These are phyloP conservation scores for Aphidius gifuensis DNA, from an alignment of 1,140 invertebrate species.

Conservation along the genomic window DNA sequence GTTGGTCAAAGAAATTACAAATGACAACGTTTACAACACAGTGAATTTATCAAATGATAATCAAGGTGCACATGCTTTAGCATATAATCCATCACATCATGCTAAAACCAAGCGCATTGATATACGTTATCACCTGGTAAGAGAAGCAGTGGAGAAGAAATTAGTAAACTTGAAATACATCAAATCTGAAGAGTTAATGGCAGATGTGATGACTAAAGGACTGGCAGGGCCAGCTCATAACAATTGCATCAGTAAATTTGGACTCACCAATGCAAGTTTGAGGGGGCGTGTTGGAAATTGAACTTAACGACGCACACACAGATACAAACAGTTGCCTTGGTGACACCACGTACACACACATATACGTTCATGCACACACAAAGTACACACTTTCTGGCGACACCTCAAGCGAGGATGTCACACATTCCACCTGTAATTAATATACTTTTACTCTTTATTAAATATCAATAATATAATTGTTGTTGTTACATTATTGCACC, in stretches of 20 bases:
- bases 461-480: too few species aligned
- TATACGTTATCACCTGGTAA: conserved; percentile 37
- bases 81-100: conserved; percentile 40
- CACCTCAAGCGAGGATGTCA: too few species aligned
- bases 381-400: too few species aligned
- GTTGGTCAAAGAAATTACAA: conserved; percentile 20
- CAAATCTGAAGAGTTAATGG: conserved; percentile 21
- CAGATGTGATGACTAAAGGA: conserved; percentile 25
- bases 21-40: conserved; percentile 18
- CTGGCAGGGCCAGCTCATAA: conserved; percentile 10
- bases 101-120: conserved; percentile 49
- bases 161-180: conserved; percentile 19
- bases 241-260: not conserved
- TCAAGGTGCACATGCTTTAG: conserved; percentile 42
- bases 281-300: too few species aligned
- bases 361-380: too few species aligned
- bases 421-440: too few species aligned
- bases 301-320: too few species aligned
- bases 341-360: too few species aligned
- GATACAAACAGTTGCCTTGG: too few species aligned
- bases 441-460: too few species aligned
- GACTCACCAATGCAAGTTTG: not conserved
- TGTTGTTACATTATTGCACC: too few species aligned
- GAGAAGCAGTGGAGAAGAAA: conserved; percentile 9
- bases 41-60: conserved; percentile 36